Evolutionary conservation across 2,797 vertebrate genomes (phyloP).

Genomic region (Halcyon badia): DNA sequence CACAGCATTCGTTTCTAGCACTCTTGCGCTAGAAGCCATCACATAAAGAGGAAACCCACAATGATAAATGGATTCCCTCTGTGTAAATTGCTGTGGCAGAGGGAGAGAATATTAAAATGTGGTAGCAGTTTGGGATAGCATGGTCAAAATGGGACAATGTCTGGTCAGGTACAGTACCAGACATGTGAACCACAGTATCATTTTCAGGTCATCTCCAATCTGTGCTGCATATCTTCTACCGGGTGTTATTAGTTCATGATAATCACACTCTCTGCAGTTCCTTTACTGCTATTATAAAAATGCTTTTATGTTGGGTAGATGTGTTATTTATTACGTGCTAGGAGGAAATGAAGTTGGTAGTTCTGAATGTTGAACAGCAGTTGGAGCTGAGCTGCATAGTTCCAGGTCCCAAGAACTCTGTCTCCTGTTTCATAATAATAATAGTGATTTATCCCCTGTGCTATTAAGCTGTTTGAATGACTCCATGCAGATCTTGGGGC

Average conservation of each 20-base stretch:
- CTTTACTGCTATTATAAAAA: slow-evolving; percentile 67
- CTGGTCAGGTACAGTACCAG: not conserved
- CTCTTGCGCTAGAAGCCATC: not conserved
- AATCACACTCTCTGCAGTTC: slow-evolving; percentile 54
- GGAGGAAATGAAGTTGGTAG: slow-evolving; percentile 71
- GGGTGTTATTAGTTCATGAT: slow-evolving; percentile 47
- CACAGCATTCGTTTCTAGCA: not conserved
- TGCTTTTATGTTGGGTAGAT: slow-evolving; percentile 49
- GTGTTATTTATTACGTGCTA: slow-evolving; percentile 71
- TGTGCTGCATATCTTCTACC: not conserved
- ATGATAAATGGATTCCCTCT: not conserved
- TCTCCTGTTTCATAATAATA: slow-evolving; percentile 68
- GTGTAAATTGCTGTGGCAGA: not conserved
- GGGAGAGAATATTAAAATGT: not conserved
- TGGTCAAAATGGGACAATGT: not conserved
- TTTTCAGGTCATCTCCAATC: not conserved
- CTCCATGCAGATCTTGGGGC: slow-evolving; percentile 19
- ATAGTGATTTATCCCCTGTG: slow-evolving; percentile 61
- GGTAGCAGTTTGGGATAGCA: not conserved
- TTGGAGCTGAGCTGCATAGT: slow-evolving; percentile 28
- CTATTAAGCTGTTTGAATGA: slow-evolving; percentile 64
- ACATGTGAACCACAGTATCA: not conserved
- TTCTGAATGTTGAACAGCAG: slow-evolving; percentile 68
- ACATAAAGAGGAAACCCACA: not conserved
- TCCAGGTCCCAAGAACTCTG: slow-evolving; percentile 43